These are phyloP conservation scores for Microplitis manilae DNA, from an alignment of 2,888 invertebrate genomes.

Conservation along the genomic window DNA sequence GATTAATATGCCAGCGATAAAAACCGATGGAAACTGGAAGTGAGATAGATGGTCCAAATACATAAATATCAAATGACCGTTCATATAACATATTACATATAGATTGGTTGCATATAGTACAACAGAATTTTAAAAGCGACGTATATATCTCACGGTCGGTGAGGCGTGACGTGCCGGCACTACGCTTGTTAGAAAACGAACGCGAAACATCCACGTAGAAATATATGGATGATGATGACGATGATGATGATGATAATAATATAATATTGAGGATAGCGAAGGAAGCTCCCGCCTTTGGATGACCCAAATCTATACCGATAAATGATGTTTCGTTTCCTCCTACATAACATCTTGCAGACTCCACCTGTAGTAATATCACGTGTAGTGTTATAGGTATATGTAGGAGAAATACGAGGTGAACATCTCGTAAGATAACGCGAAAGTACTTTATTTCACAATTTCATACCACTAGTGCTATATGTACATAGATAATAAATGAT, in stretches of 20 bases:
- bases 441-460: not conserved
- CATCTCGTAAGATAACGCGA: not conserved
- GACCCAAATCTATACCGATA: slow-evolving; percentile 36
- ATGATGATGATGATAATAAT: not conserved
- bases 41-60: slow-evolving; percentile 14
- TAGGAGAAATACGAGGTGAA: not conserved
- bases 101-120: slow-evolving; percentile 26
- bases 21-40: not conserved
- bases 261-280: slow-evolving; percentile 4
- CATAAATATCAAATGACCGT: not conserved
- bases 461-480: not conserved
- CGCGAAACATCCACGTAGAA: slow-evolving; percentile 11
- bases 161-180: slow-evolving; percentile 40
- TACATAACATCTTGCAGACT: slow-evolving; percentile 30
- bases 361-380: slow-evolving; percentile 19
- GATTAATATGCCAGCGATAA: not conserved
- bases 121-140: not conserved
- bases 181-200: slow-evolving; percentile 43
- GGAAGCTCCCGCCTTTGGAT: slow-evolving; percentile 39
- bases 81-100: not conserved
- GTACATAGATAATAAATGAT: not conserved
- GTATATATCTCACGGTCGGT: slow-evolving; percentile 36
- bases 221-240: slow-evolving; percentile 10
- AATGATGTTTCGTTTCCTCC: slow-evolving; percentile 30
- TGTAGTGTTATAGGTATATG: slow-evolving; percentile 15